phyloP scores from a whole-genome alignment of 1,140 invertebrate species.

The Trialeurodes vaporariorum region DNA sequence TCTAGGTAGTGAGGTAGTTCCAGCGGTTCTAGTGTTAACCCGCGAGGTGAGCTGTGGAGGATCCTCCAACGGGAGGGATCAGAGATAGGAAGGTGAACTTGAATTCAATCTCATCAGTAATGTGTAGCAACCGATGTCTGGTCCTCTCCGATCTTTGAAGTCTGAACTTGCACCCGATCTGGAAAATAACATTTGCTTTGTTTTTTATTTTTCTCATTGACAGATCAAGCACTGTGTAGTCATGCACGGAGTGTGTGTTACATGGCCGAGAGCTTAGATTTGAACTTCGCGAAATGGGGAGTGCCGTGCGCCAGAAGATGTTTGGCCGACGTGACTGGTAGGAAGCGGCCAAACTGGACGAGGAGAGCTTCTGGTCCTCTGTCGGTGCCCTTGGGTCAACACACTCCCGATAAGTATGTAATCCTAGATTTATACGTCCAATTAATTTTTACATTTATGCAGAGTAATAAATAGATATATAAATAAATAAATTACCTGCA shows the following conservation, averaged over 20 bases:
- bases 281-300: constrained; percentile 37
- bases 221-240: constrained; percentile 55
- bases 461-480: no score
- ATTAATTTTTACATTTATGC: neutral
- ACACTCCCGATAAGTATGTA: constrained; percentile 42
- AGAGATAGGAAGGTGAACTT: no score
- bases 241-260: constrained; percentile 62
- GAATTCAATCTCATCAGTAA: no score
- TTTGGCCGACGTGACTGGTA: constrained; percentile 30
- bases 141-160: no score
- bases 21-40: no score
- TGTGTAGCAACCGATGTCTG: no score
- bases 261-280: constrained; percentile 53
- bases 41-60: no score
- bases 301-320: constrained; percentile 54
- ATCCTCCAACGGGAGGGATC: no score
- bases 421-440: constrained; percentile 15
- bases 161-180: no score
- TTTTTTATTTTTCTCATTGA: no score
- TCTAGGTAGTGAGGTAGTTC: no score
- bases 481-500: constrained; percentile 4
- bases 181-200: no score
- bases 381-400: constrained; percentile 40
- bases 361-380: constrained; percentile 31
- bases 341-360: constrained; percentile 15